A percentile compares a stretch with the other conserved stretches of the same genome.
phyloP scores from a whole-genome alignment of 2,888 invertebrate species.

The Sylvicola cinctus region DNA sequence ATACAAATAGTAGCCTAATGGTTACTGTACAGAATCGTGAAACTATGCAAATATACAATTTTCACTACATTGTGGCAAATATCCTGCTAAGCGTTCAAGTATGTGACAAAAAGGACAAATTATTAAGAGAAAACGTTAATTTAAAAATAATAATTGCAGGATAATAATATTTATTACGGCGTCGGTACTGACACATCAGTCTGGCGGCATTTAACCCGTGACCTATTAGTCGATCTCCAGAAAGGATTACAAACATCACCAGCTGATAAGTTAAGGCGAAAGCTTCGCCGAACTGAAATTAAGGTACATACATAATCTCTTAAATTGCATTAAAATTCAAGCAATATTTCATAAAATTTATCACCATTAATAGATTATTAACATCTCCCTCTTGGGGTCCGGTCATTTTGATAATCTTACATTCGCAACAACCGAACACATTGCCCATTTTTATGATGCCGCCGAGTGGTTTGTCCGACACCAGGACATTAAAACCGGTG shows the following conservation, averaged over 20 bases:
- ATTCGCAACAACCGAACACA: slow-evolving; percentile 64
- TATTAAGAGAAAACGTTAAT: slow-evolving; percentile 6
- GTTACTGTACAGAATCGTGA: slow-evolving; percentile 60
- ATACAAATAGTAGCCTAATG: slow-evolving; percentile 62
- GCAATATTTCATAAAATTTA: slow-evolving; percentile 1
- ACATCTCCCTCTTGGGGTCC: slow-evolving; percentile 44
- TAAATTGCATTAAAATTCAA: background rate
- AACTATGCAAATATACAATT: slow-evolving; percentile 51
- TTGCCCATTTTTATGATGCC: slow-evolving; percentile 77
- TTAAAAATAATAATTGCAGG: slow-evolving; percentile 21
- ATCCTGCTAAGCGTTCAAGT: slow-evolving; percentile 52
- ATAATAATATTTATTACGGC: slow-evolving; percentile 71
- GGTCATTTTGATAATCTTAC: slow-evolving; percentile 61
- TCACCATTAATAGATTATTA: slow-evolving; percentile 32
- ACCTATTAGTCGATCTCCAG: slow-evolving; percentile 74
- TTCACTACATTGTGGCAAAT: slow-evolving; percentile 65
- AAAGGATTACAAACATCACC: slow-evolving; percentile 65
- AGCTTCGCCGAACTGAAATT: slow-evolving; percentile 21
- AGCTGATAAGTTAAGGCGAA: slow-evolving; percentile 24
- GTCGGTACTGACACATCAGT: slow-evolving; percentile 37
- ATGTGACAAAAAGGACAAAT: slow-evolving; percentile 12
- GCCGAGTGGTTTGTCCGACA: slow-evolving; percentile 79
- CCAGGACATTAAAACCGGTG: slow-evolving; percentile 70
- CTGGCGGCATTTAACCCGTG: slow-evolving; percentile 69
- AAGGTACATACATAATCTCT: slow-evolving; percentile 7